phyloP scores from a whole-genome alignment of 1,140 invertebrate species.

The Zaprionus kolodkinae region DNA sequence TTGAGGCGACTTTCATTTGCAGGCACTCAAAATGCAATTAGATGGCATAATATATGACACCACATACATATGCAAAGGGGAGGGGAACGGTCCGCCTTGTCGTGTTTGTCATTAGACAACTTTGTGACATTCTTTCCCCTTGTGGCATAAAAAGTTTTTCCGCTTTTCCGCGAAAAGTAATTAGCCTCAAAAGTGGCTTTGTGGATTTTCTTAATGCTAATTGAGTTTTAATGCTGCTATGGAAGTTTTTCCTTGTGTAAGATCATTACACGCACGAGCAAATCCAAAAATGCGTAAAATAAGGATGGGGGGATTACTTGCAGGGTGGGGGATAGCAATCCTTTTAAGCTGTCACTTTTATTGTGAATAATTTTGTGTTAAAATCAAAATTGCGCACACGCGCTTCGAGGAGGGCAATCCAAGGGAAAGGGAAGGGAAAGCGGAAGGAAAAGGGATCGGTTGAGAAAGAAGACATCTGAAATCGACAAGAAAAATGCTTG shows the following conservation, averaged over 20 bases:
- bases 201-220: slow-evolving; percentile 69
- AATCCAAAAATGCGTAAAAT: slow-evolving; percentile 13
- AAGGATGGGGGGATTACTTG: slow-evolving; percentile 51
- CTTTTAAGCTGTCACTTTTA: slow-evolving; percentile 79
- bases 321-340: slow-evolving; percentile 48
- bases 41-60: slow-evolving; percentile 6
- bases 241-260: slow-evolving; percentile 58
- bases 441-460: background rate
- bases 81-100: background rate
- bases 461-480: slow-evolving; percentile 23
- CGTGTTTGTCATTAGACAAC: slow-evolving; percentile 73
- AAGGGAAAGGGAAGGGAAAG: background rate
- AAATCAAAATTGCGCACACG: slow-evolving; percentile 75
- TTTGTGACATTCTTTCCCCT: slow-evolving; percentile 65
- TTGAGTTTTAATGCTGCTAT: slow-evolving; percentile 68
- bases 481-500: slow-evolving; percentile 61
- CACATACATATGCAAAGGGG: background rate
- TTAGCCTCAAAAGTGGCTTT: slow-evolving; percentile 51
- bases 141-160: slow-evolving; percentile 51
- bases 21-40: slow-evolving; percentile 65
- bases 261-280: slow-evolving; percentile 69
- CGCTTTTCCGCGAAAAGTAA: slow-evolving; percentile 59
- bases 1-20: slow-evolving; percentile 34
- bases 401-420: slow-evolving; percentile 27
- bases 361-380: slow-evolving; percentile 79